These are phyloP conservation scores for Callipepla squamata DNA, from an alignment of 2,113 vertebrate genomes.

Conservation along the genomic window DNA sequence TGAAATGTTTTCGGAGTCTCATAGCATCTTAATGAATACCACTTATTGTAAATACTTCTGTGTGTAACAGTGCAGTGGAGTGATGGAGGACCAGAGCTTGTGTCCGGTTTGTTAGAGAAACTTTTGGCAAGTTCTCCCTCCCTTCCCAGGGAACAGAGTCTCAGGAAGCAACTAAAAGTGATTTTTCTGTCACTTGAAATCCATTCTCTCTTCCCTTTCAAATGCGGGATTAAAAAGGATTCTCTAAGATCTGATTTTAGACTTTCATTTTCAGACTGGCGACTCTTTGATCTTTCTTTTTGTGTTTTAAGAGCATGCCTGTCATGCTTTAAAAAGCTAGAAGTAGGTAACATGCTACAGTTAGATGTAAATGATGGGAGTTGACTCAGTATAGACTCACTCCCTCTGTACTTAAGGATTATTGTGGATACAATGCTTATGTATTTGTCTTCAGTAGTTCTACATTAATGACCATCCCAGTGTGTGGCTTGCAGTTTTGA, in stretches of 20 bases:
- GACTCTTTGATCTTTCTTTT: not conserved
- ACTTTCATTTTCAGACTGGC: not conserved
- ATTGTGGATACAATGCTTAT: not conserved
- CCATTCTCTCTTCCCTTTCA: not conserved
- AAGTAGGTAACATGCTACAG: not conserved
- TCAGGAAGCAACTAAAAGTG: not conserved
- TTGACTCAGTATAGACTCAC: not conserved
- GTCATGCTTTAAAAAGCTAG: not conserved
- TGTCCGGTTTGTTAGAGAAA: not conserved
- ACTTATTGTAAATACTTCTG: not conserved
- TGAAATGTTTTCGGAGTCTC: slow-evolving; percentile 8
- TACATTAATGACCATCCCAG: not conserved
- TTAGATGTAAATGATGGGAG: not conserved
- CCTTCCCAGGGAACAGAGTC: not conserved
- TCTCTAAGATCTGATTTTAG: not conserved
- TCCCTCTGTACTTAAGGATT: not conserved
- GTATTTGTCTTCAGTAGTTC: not conserved
- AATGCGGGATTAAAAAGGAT: not conserved
- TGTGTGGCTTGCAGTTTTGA: not conserved
- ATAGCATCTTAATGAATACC: slow-evolving; percentile 41
- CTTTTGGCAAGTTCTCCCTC: not conserved
- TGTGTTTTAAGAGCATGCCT: not conserved
- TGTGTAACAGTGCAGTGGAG: not conserved
- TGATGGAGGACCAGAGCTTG: not conserved
- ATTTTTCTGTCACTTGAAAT: not conserved